Evolutionary conservation across 2,888 invertebrate genomes (phyloP), one percentile per base, ranked within the genome.

Genomic region (Scrobipalpa atriplicella): DNA sequence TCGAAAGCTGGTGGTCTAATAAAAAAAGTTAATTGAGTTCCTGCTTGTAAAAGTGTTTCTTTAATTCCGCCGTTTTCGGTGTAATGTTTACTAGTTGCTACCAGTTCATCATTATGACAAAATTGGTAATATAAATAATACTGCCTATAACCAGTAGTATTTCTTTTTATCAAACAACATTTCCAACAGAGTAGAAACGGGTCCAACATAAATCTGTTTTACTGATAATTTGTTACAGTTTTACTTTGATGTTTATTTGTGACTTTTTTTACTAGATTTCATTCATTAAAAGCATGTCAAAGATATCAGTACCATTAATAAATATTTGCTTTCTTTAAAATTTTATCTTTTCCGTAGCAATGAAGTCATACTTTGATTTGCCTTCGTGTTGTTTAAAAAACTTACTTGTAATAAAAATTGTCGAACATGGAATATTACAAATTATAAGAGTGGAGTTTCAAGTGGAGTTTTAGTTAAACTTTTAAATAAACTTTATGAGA

Each of bases 1-100:
- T 84, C 76, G 86, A 87, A 87, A 87, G 86, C 83, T 75, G 76
- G 73, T 78, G 72, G 73, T 72, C 78, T 79, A 84, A 89, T 87
- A 88, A 87, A 83, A 82, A 70, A 78, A 79, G 83, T 84, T 87
- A 84, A 85, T 82, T 77, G 78, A 87, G 87, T 89, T 89, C 89
- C 88, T 84, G 87, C 81, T 75, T 70, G 67, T 68, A 69, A 63
- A 56, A n/a, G 71, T 70, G 68, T 76, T 72, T 73, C 73, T 73
- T 75, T 72, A 71, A 78, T 72, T 77, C 72, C 72, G 75, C 75
- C 73, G 72, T 73, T 71, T 68, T 70, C 68, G 71, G 66, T 73
- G 71, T 68, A 71, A 64, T 69, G 71, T 73, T 72, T 70, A 68
- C 71, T 70, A 72, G 70, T 73, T 72, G 68, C 65, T 56, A 66